phyloP scores from a whole-genome alignment of 2,888 invertebrate genomes.

The Tuta absoluta region DNA sequence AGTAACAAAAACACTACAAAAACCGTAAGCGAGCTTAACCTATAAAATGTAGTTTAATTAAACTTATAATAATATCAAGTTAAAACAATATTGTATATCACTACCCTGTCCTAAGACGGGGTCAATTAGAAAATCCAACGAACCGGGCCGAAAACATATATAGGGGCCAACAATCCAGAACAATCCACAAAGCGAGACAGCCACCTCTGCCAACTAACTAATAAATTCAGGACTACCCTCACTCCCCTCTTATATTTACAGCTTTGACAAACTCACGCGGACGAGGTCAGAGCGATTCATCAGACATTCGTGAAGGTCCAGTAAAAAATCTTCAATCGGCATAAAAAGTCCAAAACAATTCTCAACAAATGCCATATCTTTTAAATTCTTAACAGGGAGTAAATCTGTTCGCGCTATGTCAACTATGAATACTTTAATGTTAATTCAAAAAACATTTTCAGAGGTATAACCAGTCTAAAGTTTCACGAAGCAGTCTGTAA shows the following conservation, averaged over 20 bases:
- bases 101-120: slow-evolving; percentile 54
- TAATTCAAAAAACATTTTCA: slow-evolving; percentile 64
- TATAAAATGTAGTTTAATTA: slow-evolving; percentile 67
- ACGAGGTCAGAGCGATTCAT: slow-evolving; percentile 23
- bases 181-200: slow-evolving; percentile 53
- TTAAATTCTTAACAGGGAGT: slow-evolving; percentile 57
- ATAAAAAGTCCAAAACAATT: slow-evolving; percentile 46
- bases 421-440: slow-evolving; percentile 61
- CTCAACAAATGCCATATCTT: slow-evolving; percentile 55
- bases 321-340: slow-evolving; percentile 60
- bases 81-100: slow-evolving; percentile 72
- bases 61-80: slow-evolving; percentile 73
- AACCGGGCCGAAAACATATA: slow-evolving; percentile 81
- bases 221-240: slow-evolving; percentile 46
- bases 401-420: slow-evolving; percentile 65
- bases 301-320: slow-evolving; percentile 49
- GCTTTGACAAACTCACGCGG: slow-evolving; percentile 46
- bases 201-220: slow-evolving; percentile 48
- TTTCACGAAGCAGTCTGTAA: slow-evolving; percentile 77
- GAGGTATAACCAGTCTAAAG: slow-evolving; percentile 78
- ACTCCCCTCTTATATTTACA: slow-evolving; percentile 56
- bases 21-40: slow-evolving; percentile 72
- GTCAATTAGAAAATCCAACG: slow-evolving; percentile 67
- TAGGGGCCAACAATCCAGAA: slow-evolving; percentile 71
- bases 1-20: slow-evolving; percentile 74